These are phyloP conservation scores for Chascanopsetta lugubris DNA, from an alignment of 2,113 vertebrate species.

Conservation along the genomic window DNA sequence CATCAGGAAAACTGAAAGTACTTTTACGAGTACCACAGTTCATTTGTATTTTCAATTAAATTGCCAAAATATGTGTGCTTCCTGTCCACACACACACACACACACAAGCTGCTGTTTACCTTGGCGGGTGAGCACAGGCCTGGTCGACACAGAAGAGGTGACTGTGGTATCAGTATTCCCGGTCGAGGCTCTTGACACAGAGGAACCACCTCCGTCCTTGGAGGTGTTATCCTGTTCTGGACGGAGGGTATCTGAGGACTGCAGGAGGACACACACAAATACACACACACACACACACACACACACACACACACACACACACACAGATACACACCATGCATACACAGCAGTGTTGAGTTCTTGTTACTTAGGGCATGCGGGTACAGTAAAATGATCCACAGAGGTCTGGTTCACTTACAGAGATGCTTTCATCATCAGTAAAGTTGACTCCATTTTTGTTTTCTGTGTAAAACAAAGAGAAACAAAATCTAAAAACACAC, in stretches of 20 bases:
- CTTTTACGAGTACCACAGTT: constrained; percentile 15
- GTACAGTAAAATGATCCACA: constrained; percentile 25
- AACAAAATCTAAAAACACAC: neutral
- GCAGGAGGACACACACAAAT: constrained; percentile 11
- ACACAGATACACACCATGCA: constrained; percentile 17
- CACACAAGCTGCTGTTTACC: constrained; percentile 58
- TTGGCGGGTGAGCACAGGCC: constrained; percentile 74
- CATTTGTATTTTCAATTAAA: constrained; percentile 1
- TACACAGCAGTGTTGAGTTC: constrained; percentile 6
- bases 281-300: constrained; percentile 14
- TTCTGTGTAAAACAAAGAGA: constrained; percentile 75
- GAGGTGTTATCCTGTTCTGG: constrained; percentile 80
- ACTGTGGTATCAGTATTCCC: constrained; percentile 57
- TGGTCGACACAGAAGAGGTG: constrained; percentile 50
- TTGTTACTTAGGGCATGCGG: constrained; percentile 11
- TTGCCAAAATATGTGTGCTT: constrained; percentile 12
- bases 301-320: constrained; percentile 19
- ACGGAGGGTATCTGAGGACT: constrained; percentile 78
- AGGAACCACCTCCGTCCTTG: constrained; percentile 75
- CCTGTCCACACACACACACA: neutral
- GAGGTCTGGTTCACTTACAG: constrained; percentile 62
- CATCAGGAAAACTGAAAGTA: neutral
- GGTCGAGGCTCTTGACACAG: constrained; percentile 52
- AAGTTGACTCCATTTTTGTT: constrained; percentile 83
- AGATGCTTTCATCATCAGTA: constrained; percentile 81